Base-by-base conservation (phyloP, 2,888 invertebrate species). In the Ctena decussata region DNA sequence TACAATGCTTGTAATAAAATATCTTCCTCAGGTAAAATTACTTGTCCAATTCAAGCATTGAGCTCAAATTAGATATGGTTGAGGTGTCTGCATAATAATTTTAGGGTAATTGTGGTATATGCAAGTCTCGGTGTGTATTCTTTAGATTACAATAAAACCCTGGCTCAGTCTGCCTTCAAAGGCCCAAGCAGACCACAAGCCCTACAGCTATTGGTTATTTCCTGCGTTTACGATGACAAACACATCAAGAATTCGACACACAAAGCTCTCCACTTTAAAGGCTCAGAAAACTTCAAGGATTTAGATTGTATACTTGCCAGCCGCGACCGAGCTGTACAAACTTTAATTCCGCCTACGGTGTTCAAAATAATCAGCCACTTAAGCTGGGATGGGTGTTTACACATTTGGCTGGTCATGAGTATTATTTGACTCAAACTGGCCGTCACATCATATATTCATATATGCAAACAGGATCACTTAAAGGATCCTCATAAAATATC, bases 181-280 rank as follows among this genome's bases (percentile, higher is more conserved):
- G 57, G n/a, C 57, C 57, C 57, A 27, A 57, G 27, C 27, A 57
- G 21, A 65, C 65, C 65, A 65, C 65, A 65, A 11, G 35, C 65
- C 65, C 65, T 35, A 18, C 24, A 35, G 65, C 65, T 65, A 65
- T 65, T 65, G 65, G 65, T 35, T 65, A 60, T 35, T 35, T 65
- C 65, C 65, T 65, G 65, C 18, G 30, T 65, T 27, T 32, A 35
- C 18, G 35, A 30, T 65, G 65, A 65, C 65, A 65, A 65, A 65
- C 65, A 12, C 65, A 35, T 0, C 27, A 65, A 30, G 24, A 65
- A 32, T 65, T 65, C 21, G 18, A 65, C 21, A 32, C 35, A 65
- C 18, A 65, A 35, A 2, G n/a, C 21, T 65, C 24, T 65, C 8
- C 32, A 65, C 32, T 24, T 30, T 8, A 57, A 35, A 65, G 65